phyloP scores from a whole-genome alignment of 2,113 vertebrate species.

The Podilymbus podiceps region DNA sequence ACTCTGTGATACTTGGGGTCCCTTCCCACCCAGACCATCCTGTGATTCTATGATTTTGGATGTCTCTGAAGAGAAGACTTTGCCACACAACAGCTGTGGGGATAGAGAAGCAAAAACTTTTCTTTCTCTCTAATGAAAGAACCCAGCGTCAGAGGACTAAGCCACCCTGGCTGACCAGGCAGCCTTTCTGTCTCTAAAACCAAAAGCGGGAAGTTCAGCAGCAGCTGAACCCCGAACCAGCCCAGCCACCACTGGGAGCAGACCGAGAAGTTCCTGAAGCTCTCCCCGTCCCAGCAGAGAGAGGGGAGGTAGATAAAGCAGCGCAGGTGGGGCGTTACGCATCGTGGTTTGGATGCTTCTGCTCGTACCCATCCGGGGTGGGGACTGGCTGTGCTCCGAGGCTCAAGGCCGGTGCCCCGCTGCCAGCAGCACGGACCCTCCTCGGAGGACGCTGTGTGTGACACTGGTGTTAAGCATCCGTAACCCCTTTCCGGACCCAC shows the following conservation, averaged over 20 bases:
- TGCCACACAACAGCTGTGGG: accelerated
- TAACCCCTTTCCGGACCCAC: not conserved
- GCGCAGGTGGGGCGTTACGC: accelerated
- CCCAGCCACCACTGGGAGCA: not conserved
- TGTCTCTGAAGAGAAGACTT: not conserved
- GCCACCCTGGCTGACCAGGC: not conserved
- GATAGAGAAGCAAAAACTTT: not conserved
- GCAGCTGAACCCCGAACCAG: not conserved
- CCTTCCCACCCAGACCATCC: no score
- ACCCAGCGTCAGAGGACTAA: not conserved
- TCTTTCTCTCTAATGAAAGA: not conserved
- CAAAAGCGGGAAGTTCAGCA: not conserved
- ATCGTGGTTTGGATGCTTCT: not conserved
- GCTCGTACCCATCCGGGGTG: accelerated
- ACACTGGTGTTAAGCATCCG: not conserved
- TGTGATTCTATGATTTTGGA: no score
- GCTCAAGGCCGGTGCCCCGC: not conserved
- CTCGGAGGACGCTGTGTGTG: not conserved
- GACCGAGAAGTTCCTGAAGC: not conserved
- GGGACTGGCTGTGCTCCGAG: not conserved
- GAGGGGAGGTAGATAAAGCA: not conserved
- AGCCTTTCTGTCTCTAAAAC: not conserved
- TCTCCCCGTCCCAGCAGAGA: not conserved
- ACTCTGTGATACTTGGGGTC: no score
- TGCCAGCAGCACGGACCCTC: not conserved